phyloP scores from a whole-genome alignment of 2,797 vertebrate species.

The Bradypodion ventrale region DNA sequence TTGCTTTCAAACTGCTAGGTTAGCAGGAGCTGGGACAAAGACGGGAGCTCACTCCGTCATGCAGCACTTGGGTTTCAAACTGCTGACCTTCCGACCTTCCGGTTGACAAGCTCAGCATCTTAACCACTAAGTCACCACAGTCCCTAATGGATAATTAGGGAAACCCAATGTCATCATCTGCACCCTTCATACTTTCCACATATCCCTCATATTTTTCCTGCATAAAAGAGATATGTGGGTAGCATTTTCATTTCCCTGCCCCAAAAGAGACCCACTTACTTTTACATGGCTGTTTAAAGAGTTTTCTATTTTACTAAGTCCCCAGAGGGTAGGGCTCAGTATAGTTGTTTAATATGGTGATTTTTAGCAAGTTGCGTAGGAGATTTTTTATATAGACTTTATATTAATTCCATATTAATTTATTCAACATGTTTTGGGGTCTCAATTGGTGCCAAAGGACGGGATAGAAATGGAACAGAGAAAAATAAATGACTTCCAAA shows the following conservation, averaged over 20 bases:
- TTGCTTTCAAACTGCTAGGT: no score
- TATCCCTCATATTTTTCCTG: not conserved
- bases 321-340: not conserved
- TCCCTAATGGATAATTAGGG: not conserved
- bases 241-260: not conserved
- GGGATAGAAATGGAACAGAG: not conserved
- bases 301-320: not conserved
- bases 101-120: no score
- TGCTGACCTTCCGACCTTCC: no score
- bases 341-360: not conserved
- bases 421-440: not conserved
- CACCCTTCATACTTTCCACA: not conserved
- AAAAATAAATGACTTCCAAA: not conserved
- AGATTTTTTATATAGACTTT: not conserved
- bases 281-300: not conserved
- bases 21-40: no score
- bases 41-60: no score
- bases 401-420: not conserved
- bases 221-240: not conserved
- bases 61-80: no score
- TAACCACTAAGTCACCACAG: no score
- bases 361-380: not conserved
- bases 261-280: not conserved
- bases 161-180: not conserved
- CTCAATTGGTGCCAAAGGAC: not conserved